Conservation (phyloP, 2,888 invertebrate species). For the Salticus scenicus region DNA sequence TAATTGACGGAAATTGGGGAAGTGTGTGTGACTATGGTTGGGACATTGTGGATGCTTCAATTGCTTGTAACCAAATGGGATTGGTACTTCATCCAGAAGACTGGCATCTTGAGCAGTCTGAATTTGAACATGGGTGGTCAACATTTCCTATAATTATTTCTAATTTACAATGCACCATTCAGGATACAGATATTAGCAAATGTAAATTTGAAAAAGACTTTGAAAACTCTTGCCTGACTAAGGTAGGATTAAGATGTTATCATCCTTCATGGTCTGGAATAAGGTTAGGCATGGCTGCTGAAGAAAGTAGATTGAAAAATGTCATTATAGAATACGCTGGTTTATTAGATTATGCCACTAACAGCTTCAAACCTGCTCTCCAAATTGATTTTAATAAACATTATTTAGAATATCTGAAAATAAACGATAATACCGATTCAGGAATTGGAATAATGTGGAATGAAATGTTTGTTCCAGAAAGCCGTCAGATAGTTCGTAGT, state of each 20-base stretch:
- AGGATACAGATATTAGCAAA: conserved; percentile 90
- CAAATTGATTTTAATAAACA: conserved; percentile 83
- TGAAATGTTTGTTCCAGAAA: conserved; percentile 88
- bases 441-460: conserved; percentile 96
- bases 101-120: conserved; percentile 88
- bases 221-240: conserved; percentile 90
- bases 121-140: conserved; percentile 86
- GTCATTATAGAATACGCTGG: conserved; percentile 94
- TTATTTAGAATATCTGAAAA: conserved; percentile 78
- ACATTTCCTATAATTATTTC: conserved; percentile 82
- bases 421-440: conserved; percentile 91
- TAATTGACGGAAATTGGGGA: conserved; percentile 92
- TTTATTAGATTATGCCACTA: conserved; percentile 92
- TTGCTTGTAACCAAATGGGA: conserved; percentile 96
- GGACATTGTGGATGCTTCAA: conserved; percentile 91
- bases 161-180: conserved; percentile 92
- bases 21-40: conserved; percentile 98
- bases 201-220: conserved; percentile 85
- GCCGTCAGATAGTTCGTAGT: conserved; percentile 74
- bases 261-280: conserved; percentile 96
- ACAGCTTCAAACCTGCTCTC: conserved; percentile 89
- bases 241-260: conserved; percentile 91
- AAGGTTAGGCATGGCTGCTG: conserved; percentile 90
- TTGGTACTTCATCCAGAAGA: conserved; percentile 92
- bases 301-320: conserved; percentile 89